These are phyloP conservation scores for Melanaphis sacchari DNA, from an alignment of 1,140 invertebrate species.

Conservation along the genomic window DNA sequence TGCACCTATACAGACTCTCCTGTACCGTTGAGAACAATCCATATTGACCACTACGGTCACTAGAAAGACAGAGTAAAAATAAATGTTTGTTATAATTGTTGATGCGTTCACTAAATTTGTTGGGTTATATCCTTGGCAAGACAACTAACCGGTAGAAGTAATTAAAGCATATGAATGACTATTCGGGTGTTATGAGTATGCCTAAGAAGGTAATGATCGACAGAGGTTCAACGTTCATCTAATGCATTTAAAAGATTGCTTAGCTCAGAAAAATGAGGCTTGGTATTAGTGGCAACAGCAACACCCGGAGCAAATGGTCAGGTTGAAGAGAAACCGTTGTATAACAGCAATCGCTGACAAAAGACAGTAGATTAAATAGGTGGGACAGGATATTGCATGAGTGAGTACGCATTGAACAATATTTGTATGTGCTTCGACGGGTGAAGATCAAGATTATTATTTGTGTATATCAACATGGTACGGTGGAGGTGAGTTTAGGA, in stretches of 20 bases:
- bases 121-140: conserved; percentile 55
- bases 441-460: conserved; percentile 58
- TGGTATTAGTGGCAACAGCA: not conserved
- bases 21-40: conserved; percentile 21
- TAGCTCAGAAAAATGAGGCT: not conserved
- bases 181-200: conserved; percentile 58
- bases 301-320: conserved; percentile 23
- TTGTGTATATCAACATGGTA: conserved; percentile 53
- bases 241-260: conserved; percentile 59
- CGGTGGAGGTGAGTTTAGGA: conserved; percentile 15
- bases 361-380: conserved; percentile 23
- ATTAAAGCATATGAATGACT: conserved; percentile 51
- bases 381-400: conserved; percentile 47
- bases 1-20: not conserved
- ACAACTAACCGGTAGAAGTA: conserved; percentile 58
- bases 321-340: not conserved
- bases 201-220: conserved; percentile 58
- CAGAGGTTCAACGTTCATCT: conserved; percentile 58
- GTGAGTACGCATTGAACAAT: conserved; percentile 60
- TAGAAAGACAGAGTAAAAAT: not conserved
- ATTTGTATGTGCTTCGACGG: conserved; percentile 54
- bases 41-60: conserved; percentile 30
- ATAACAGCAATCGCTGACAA: not conserved
- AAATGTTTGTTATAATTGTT: conserved; percentile 61
- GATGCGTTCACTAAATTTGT: conserved; percentile 61